Percentiles rank a stretch among this genome's conserved stretches.
Evolutionary conservation across 2,888 invertebrate species (phyloP).

Genomic region (Rhodophaea formosa): DNA sequence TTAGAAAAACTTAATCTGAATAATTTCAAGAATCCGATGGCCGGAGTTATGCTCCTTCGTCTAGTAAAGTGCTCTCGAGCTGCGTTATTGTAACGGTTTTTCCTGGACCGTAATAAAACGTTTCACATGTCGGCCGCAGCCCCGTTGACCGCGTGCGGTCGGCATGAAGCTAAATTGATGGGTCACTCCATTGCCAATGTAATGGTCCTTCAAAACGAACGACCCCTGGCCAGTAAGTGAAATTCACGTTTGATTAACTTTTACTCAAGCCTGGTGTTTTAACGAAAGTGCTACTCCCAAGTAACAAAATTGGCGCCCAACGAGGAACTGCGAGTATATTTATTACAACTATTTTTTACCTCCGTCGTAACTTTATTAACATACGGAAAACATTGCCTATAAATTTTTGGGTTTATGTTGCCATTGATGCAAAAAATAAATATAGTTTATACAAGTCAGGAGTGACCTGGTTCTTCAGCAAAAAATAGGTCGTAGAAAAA

Average conservation of each 20-base stretch:
- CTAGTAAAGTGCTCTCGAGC: constrained; percentile 46
- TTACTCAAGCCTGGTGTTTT: constrained; percentile 50
- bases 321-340: constrained; percentile 12
- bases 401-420: too few species aligned
- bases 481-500: too few species aligned
- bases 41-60: constrained; percentile 32
- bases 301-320: constrained; percentile 20
- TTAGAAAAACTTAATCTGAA: constrained; percentile 7
- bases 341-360: constrained; percentile 17
- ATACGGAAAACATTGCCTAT: too few species aligned
- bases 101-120: constrained; percentile 70
- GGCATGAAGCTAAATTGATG: constrained; percentile 77
- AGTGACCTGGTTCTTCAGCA: too few species aligned
- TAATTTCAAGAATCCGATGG: constrained; percentile 5
- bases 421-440: too few species aligned
- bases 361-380: constrained; percentile 12
- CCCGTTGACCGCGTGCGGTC: constrained; percentile 66
- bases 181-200: constrained; percentile 76
- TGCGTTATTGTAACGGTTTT: constrained; percentile 71
- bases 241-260: constrained; percentile 78
- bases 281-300: constrained; percentile 33
- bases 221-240: constrained; percentile 70
- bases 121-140: constrained; percentile 72
- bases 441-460: too few species aligned
- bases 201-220: constrained; percentile 78